These are phyloP conservation scores for Chalcis sispes DNA, from an alignment of 2,888 invertebrate genomes.

Conservation along the genomic window DNA sequence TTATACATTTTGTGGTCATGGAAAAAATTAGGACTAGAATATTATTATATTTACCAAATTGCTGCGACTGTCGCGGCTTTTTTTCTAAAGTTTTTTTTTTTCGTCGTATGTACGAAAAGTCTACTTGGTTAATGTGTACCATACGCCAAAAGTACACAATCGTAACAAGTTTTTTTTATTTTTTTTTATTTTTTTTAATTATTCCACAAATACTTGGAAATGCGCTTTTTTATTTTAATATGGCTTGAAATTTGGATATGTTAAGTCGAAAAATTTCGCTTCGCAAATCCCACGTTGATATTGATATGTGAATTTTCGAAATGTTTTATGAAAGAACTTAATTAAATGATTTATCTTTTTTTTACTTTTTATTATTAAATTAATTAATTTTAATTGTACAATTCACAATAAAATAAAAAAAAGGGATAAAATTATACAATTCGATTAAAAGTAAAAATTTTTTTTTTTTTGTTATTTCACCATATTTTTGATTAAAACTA, in stretches of 20 bases:
- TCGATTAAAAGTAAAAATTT: too few relatives aligned
- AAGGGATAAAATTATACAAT: too few relatives aligned
- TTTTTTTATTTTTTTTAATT: neutral
- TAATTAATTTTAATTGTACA: too few relatives aligned
- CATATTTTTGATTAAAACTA: too few relatives aligned
- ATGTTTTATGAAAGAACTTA: neutral
- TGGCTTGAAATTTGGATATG: slow-evolving; percentile 36
- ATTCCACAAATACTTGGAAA: neutral
- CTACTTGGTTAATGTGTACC: slow-evolving; percentile 2
- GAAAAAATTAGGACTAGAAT: neutral
- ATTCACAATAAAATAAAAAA: too few relatives aligned
- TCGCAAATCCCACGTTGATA: slow-evolving; percentile 12
- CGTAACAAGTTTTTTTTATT: slow-evolving; percentile 5
- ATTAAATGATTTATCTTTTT: neutral
- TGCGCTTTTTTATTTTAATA: slow-evolving; percentile 22
- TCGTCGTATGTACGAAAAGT: neutral
- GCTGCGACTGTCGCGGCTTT: neutral
- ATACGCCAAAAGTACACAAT: slow-evolving; percentile 8
- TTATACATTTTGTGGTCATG: slow-evolving; percentile 8
- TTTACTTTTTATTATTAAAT: too few relatives aligned
- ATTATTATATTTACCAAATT: neutral
- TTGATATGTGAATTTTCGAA: slow-evolving; percentile 40
- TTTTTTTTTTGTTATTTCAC: too few relatives aligned
- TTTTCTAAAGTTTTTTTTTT: neutral
- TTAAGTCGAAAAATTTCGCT: slow-evolving; percentile 27